These are phyloP conservation scores for Diorhabda sublineata DNA, from an alignment of 1,140 invertebrate species.

Conservation along the genomic window DNA sequence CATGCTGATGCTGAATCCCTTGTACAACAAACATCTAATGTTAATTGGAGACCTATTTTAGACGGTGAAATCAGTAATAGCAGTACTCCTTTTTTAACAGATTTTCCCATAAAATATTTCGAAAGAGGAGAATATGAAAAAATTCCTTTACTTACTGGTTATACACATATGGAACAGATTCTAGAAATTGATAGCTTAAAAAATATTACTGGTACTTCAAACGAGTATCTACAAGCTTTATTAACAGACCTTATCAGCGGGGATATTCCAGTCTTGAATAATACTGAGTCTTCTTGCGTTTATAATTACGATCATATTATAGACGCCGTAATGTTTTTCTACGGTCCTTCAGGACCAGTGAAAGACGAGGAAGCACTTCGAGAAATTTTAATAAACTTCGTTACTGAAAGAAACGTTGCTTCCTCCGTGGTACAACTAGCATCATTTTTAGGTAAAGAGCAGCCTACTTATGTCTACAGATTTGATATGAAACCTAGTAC, in stretches of 20 bases:
- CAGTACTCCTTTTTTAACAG: constrained; percentile 60
- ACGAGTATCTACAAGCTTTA: constrained; percentile 55
- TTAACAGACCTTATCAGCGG: constrained; percentile 57
- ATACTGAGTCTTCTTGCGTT: constrained; percentile 58
- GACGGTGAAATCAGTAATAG: constrained; percentile 66
- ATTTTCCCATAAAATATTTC: constrained; percentile 59
- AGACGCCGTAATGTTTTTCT: constrained; percentile 71
- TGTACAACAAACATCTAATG: constrained; percentile 57
- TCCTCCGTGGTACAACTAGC: constrained; percentile 64
- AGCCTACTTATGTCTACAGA: constrained; percentile 63
- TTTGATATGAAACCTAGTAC: constrained; percentile 73
- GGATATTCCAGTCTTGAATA: constrained; percentile 54
- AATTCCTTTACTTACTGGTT: constrained; percentile 68
- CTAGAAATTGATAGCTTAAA: constrained; percentile 46
- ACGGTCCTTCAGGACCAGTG: constrained; percentile 55
- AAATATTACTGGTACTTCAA: constrained; percentile 25
- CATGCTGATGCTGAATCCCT: constrained; percentile 55
- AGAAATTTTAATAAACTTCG: constrained; percentile 61
- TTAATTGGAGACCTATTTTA: constrained; percentile 72
- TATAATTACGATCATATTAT: constrained; percentile 65
- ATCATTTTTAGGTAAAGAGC: constrained; percentile 57
- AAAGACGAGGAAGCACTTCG: constrained; percentile 55
- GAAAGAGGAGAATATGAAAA: constrained; percentile 56
- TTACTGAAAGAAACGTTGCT: constrained; percentile 69
- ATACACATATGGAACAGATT: constrained; percentile 74